Evolutionary conservation across 2,797 vertebrate genomes (phyloP), one percentile per base, ranked within the genome.

Genomic region (Lateolabrax maculatus): DNA sequence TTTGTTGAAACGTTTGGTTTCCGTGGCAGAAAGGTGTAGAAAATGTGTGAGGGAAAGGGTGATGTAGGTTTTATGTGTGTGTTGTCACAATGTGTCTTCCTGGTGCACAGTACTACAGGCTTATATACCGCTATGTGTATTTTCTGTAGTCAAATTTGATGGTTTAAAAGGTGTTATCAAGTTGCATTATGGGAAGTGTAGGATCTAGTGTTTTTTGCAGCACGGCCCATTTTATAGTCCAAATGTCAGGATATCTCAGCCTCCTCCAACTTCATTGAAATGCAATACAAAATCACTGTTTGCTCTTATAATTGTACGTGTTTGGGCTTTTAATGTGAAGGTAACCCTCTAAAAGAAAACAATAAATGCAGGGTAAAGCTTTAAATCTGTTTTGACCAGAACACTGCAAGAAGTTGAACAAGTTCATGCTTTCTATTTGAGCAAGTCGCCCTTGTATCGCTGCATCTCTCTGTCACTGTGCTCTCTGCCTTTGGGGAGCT

Each of bases 401-500:
- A 25, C 19, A 18, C 25, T 43, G 62, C 57, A 62, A 53, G 48
- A 71, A 49, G 44, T 44, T 75, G 11, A 75, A 36, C 29, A 83
- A 57, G 67, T 79, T 71, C 41, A 43, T 2, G 2, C 62, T 77
- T 84, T 71, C 74, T 74, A 56, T 84, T 80, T 77, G 68, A 68
- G 79, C 15, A 16, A 19, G 23, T 49, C 12, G 63, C 53, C 69
- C 75, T 86, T 12, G 4, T 23, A 49, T 46, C 75, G 13, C 3
- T 0, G 2, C 7, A 27, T 41, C 16, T 67, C 76, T 48, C 9
- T 1, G 67, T n/a, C 29, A 58, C 84, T 65, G 72, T 29, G 82
- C 79, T 71, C 64, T 72, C 64, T 34, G 87, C 78, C 90, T 83
- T 41, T 52, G 29, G 88, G 87, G 89, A 89, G 75, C 53, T 60